Evolutionary conservation across 2,113 vertebrate species (phyloP), one percentile per base, ranked within the genome.

Genomic region (Isurus oxyrinchus): DNA sequence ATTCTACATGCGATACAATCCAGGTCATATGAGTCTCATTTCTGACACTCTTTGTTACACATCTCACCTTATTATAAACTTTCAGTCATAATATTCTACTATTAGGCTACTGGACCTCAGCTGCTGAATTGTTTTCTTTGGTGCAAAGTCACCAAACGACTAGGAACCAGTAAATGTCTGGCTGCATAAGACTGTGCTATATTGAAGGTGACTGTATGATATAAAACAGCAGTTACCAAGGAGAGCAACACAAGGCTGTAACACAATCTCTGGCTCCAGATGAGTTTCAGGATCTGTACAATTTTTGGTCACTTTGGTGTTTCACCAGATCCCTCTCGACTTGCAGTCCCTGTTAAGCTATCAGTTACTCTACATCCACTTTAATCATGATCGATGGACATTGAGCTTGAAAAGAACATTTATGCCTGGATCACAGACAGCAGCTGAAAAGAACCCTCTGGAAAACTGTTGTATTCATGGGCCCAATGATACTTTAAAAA

Each of bases 271-370:
- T 94, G 90, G 90, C 90, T 94, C 90, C 90, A 94, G 57, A 94
- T 94, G 90, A 63, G 90, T 94, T 94, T 94, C 90, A 94, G 59
- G 90, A 94, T 94, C 90, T 94, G 90, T 66, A 94, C n/a, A 94
- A 66, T 63, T 94, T 94, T 94, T 94, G 90, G 90, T 40, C 59
- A 94, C 90, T 94, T 84, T 84, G 81, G 81, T 84, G 81, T 84
- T 84, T 94, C 59, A 94, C 57, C 90, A 93, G 90, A 93, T 93
- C 90, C 90, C 90, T 93, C 90, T 93, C 90, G 57, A 93, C 90
- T 93, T 93, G 59, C 90, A 93, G 57, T 93, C 90, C 57, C 57
- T 93, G 90, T 63, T 93, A 93, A 93, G 90, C 90, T 93, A 93
- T 93, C 90, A 63, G 90, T 93, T 93, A 93, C 90, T 94, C 16